phyloP scores from a whole-genome alignment of 92 coral and sea anemone genomes.

The Chrysogorgia sp. region DNA sequence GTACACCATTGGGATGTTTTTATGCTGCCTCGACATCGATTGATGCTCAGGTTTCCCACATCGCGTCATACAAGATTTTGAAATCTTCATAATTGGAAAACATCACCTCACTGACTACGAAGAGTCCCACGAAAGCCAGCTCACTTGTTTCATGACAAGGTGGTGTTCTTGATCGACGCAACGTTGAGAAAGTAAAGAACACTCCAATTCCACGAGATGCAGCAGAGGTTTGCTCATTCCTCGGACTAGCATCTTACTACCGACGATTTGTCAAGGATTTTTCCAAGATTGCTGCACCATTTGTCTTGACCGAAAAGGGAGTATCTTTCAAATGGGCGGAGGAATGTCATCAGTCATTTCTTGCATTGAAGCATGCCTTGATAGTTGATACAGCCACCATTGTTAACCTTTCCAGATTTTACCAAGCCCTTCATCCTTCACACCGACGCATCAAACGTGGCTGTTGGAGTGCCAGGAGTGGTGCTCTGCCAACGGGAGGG shows the following conservation, averaged over 20 bases:
- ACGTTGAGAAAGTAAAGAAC: neutral
- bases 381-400: neutral
- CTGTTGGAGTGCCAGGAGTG: conserved; percentile 33
- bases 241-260: conserved; percentile 11
- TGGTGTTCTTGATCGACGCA: neutral
- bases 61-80: no score
- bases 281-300: neutral
- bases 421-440: neutral
- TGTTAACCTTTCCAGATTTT: conserved; percentile 2
- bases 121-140: no score
- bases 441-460: conserved; percentile 14
- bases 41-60: neutral
- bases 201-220: neutral
- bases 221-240: neutral
- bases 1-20: no score
- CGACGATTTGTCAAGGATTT: neutral
- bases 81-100: no score
- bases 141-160: neutral
- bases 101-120: no score
- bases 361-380: neutral
- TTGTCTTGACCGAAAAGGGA: neutral
- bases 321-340: conserved; percentile 4
- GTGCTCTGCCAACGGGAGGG: conserved; percentile 33
- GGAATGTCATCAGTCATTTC: neutral
- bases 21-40: no score